Percentiles rank a stretch among this genome's conserved stretches.
Conservation (phyloP, 2,797 vertebrate species). For the Knipowitschia caucasica region DNA sequence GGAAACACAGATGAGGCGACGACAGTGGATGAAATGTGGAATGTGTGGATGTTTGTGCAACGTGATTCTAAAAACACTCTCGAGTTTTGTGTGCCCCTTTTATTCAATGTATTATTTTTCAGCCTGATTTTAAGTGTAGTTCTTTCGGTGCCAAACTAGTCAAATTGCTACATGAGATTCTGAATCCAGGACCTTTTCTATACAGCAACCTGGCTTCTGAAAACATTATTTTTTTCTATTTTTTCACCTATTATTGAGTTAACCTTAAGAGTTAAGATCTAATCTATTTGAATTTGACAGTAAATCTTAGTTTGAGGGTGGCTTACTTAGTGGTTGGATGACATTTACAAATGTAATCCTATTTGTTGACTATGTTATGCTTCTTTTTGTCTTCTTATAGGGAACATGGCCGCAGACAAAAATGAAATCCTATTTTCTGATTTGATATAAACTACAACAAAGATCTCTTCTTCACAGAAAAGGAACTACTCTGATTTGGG, state of each 20-base stretch:
- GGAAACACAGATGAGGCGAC: constrained; percentile 24
- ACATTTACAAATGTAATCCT: too few relatives aligned
- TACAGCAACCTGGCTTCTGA: too few relatives aligned
- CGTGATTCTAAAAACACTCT: constrained; percentile 17
- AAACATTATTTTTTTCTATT: too few relatives aligned
- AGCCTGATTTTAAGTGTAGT: neutral
- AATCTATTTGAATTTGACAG: too few relatives aligned
- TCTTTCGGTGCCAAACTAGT: neutral
- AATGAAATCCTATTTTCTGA: constrained; percentile 97
- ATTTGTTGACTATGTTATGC: too few relatives aligned
- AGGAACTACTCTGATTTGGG: constrained; percentile 90
- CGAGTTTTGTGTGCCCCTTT: neutral
- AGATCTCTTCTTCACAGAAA: constrained; percentile 85
- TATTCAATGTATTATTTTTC: neutral
- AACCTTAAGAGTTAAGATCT: too few relatives aligned
- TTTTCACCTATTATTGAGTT: too few relatives aligned
- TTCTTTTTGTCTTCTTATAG: constrained; percentile 54
- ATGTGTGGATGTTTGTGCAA: constrained; percentile 19
- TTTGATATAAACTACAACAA: constrained; percentile 96
- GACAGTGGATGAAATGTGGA: constrained; percentile 26
- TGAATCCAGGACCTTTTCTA: too few relatives aligned
- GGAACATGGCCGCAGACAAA: constrained; percentile 91
- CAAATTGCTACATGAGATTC: too few relatives aligned
- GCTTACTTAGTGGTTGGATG: too few relatives aligned
- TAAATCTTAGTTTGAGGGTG: too few relatives aligned